Evolutionary conservation across 35 echinoderm and acorn worm genomes (phyloP).

Genomic region (Eucidaris tribuloides): DNA sequence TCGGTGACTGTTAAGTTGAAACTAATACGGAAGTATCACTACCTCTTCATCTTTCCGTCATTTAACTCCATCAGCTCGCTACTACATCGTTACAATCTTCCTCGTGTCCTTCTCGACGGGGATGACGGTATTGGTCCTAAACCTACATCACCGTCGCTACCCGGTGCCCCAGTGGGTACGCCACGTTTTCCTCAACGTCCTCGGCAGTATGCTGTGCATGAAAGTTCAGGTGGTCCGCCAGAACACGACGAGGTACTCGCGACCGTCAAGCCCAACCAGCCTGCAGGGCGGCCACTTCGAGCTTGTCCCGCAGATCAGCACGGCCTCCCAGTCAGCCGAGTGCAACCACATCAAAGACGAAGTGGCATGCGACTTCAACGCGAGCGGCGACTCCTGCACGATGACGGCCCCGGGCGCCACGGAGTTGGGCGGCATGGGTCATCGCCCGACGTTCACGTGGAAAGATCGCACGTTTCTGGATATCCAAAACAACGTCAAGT

Average conservation of each 20-base stretch:
- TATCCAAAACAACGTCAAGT: conserved; percentile 54
- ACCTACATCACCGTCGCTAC: conserved; percentile 80
- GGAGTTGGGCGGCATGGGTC: conserved; percentile 12
- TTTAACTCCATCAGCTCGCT: too few relatives aligned
- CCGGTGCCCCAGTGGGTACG: conserved; percentile 87
- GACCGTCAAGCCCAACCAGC: neutral
- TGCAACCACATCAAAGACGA: conserved; percentile 50
- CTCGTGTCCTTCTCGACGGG: conserved; percentile 82
- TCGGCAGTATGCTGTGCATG: conserved; percentile 74
- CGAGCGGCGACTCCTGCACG: neutral
- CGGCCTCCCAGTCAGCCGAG: neutral
- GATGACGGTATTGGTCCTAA: conserved; percentile 94
- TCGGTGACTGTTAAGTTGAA: too few relatives aligned
- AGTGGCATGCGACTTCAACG: neutral
- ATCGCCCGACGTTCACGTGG: neutral
- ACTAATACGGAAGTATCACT: too few relatives aligned
- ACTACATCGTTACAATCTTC: conserved; percentile 94
- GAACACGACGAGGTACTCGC: neutral
- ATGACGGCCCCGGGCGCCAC: conserved; percentile 5
- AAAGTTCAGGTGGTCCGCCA: conserved; percentile 2
- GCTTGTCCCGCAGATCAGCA: conserved; percentile 52
- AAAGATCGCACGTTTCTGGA: conserved; percentile 47
- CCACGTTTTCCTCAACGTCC: conserved; percentile 78
- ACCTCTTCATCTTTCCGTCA: too few relatives aligned
- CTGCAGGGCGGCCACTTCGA: conserved; percentile 59